Conservation (phyloP, 2,113 vertebrate genomes). For the Sphyrna mokarran region DNA sequence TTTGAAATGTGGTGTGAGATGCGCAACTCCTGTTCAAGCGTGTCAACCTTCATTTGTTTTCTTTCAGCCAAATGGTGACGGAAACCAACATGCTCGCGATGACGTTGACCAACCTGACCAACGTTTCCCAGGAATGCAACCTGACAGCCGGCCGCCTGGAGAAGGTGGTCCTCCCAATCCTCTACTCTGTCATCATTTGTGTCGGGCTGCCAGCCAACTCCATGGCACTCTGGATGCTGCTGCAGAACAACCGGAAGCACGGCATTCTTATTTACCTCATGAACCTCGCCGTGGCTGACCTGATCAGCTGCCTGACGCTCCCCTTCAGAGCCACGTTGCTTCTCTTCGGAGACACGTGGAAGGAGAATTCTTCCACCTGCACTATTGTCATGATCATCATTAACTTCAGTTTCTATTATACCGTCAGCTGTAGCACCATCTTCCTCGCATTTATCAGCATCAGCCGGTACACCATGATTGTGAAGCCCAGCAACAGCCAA, state of each 20-base stretch:
- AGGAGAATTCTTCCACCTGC: neutral
- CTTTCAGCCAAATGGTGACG: neutral
- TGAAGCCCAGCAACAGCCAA: neutral
- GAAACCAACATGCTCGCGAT: neutral
- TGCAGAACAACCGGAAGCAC: neutral
- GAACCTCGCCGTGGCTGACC: neutral
- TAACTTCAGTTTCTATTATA: conserved; percentile 29
- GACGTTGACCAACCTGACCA: neutral
- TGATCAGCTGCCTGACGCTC: neutral
- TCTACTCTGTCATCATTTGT: neutral
- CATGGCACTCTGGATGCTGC: neutral
- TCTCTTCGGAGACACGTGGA: neutral
- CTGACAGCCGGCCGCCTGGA: neutral
- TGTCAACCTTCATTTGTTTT: neutral
- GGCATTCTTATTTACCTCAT: conserved; percentile 11
- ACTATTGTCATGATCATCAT: neutral
- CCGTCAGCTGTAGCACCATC: conserved; percentile 24
- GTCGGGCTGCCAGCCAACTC: neutral
- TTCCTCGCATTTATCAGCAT: conserved; percentile 28
- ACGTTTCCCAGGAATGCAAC: neutral
- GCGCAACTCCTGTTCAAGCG: neutral
- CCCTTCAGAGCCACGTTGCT: neutral
- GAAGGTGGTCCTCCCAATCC: neutral
- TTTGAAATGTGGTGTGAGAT: neutral
- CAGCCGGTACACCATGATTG: conserved; percentile 29